A percentile compares a stretch with the other conserved stretches of the same genome.
phyloP scores from a whole-genome alignment of 2,797 vertebrate species.

The Lates japonicus region DNA sequence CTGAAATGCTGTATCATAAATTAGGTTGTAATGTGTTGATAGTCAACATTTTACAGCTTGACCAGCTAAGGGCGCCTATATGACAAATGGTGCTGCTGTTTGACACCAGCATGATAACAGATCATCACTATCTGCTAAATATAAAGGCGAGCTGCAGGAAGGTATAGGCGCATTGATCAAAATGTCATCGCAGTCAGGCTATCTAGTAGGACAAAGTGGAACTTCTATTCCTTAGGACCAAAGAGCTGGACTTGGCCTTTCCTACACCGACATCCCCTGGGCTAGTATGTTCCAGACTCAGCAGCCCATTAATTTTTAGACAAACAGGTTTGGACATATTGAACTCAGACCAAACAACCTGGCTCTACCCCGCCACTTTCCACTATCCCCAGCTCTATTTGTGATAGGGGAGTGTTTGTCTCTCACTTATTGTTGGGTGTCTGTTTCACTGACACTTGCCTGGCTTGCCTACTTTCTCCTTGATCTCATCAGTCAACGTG shows the following conservation, averaged over 20 bases:
- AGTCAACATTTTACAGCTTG: slow-evolving; percentile 60
- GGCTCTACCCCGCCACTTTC: slow-evolving; percentile 47
- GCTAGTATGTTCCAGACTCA: slow-evolving; percentile 51
- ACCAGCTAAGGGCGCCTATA: slow-evolving; percentile 57
- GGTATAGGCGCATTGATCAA: slow-evolving; percentile 78
- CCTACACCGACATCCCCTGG: slow-evolving; percentile 57
- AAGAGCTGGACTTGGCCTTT: slow-evolving; percentile 56
- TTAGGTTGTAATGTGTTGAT: slow-evolving; percentile 66
- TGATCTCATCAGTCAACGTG: slow-evolving; percentile 84
- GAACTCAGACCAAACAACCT: slow-evolving; percentile 77
- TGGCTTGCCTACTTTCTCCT: slow-evolving; percentile 82
- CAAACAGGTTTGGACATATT: slow-evolving; percentile 82
- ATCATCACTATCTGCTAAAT: slow-evolving; percentile 80
- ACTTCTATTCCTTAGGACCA: slow-evolving; percentile 70
- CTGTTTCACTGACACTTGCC: slow-evolving; percentile 81
- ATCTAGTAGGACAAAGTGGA: slow-evolving; percentile 67
- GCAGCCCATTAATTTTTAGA: slow-evolving; percentile 78
- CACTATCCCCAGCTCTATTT: slow-evolving; percentile 59
- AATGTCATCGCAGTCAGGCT: slow-evolving; percentile 71
- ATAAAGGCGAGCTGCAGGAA: slow-evolving; percentile 63
- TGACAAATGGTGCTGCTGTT: slow-evolving; percentile 75
- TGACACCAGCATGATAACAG: slow-evolving; percentile 72
- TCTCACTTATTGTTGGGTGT: slow-evolving; percentile 67
- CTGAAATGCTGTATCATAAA: slow-evolving; percentile 68
- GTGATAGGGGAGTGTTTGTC: slow-evolving; percentile 74